Conservation (phyloP, 2,888 invertebrate species). For the Ischnus inquisitorius region DNA sequence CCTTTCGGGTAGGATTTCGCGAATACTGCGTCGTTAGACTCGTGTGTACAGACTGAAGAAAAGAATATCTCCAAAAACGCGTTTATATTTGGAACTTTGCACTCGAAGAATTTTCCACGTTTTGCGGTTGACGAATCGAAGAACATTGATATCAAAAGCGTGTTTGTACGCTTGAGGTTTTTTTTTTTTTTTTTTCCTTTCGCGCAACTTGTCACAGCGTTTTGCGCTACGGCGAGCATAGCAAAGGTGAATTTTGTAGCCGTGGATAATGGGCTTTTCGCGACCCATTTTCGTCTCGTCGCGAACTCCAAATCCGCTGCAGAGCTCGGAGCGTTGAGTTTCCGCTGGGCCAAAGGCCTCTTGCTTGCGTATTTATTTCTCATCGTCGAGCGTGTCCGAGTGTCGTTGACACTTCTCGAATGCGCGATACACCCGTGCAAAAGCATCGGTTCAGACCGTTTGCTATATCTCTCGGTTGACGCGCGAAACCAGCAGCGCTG, state of each 20-base stretch:
- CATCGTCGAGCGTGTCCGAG: conserved; percentile 61
- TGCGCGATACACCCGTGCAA: conserved; percentile 35
- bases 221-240: background rate
- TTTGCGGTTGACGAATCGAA: no score
- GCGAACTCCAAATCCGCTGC: conserved; percentile 48
- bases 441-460: conserved; percentile 38
- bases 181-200: no score
- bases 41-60: no score
- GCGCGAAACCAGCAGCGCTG: background rate
- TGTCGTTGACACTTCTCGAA: conserved; percentile 71
- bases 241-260: conserved; percentile 12
- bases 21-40: background rate
- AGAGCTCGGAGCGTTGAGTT: conserved; percentile 42
- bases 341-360: conserved; percentile 43
- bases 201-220: background rate
- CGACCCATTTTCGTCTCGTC: conserved; percentile 61
- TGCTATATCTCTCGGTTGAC: background rate
- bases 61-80: no score
- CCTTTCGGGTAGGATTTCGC: conserved; percentile 42
- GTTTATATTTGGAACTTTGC: no score
- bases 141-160: no score
- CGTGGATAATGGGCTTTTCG: conserved; percentile 60
- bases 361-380: conserved; percentile 30
- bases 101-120: no score
- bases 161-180: no score